Conservation (phyloP, 2,797 vertebrate genomes). For the Poeciliopsis gracilis region DNA sequence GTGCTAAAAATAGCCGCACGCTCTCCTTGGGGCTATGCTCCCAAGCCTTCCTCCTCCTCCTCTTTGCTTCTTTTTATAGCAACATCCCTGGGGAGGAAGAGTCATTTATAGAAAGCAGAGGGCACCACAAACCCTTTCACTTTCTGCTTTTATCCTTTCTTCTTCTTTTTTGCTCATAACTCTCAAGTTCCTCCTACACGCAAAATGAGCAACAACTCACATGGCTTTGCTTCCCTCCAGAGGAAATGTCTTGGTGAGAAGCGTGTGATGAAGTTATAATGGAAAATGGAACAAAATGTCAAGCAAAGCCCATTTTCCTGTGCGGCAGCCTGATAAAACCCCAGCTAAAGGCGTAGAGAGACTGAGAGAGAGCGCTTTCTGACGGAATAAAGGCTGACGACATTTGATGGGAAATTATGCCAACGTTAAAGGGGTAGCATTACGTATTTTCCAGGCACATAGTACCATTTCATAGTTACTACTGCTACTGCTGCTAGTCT, state of each 20-base stretch:
- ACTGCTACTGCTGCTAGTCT: too few relatives aligned
- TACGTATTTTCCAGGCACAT: too few relatives aligned
- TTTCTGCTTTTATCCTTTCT: constrained; percentile 51
- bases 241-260: neutral
- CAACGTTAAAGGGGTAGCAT: neutral
- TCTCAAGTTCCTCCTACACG: constrained; percentile 31
- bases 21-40: constrained; percentile 56
- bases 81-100: constrained; percentile 53
- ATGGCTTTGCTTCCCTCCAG: constrained; percentile 7
- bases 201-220: constrained; percentile 33
- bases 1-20: constrained; percentile 71
- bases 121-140: constrained; percentile 35
- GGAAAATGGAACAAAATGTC: constrained; percentile 13
- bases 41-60: constrained; percentile 49
- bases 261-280: constrained; percentile 13
- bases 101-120: constrained; percentile 70
- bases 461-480: too few relatives aligned
- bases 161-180: constrained; percentile 25
- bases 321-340: neutral
- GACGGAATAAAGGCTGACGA: neutral
- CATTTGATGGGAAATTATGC: neutral
- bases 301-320: neutral
- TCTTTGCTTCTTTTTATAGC: constrained; percentile 72
- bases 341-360: neutral
- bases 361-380: neutral